These are phyloP conservation scores for Tribolium castaneum DNA, from an alignment of 1,140 invertebrate species.

Conservation along the genomic window DNA sequence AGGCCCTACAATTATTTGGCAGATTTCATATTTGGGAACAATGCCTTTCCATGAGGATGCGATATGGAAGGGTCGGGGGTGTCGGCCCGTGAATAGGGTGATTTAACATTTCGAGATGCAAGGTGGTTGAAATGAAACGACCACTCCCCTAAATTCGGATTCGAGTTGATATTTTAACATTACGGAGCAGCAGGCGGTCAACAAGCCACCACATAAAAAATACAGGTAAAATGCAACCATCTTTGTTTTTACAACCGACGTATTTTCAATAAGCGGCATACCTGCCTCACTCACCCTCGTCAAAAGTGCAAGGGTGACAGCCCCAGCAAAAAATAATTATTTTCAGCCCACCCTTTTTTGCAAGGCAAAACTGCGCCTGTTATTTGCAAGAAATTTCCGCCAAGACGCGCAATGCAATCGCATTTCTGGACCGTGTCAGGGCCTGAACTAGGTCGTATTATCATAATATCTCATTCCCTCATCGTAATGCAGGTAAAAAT, in stretches of 20 bases:
- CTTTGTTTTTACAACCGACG: conserved; percentile 22
- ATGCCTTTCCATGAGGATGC: conserved; percentile 30
- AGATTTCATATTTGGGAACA: conserved; percentile 47
- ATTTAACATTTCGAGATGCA: conserved; percentile 46
- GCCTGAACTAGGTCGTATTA: conserved; percentile 57
- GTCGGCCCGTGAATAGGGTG: conserved; percentile 24
- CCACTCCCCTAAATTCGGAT: conserved; percentile 44
- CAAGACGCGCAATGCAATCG: conserved; percentile 41
- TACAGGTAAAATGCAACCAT: conserved; percentile 38
- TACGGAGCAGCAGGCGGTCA: conserved; percentile 42
- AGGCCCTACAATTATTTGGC: conserved; percentile 44
- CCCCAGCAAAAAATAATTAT: no score
- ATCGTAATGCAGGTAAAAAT: conserved; percentile 51
- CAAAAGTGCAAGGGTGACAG: not conserved
- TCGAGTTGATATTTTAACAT: conserved; percentile 47
- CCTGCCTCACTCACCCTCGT: not conserved
- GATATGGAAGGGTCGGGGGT: conserved; percentile 29
- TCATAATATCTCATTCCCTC: conserved; percentile 54
- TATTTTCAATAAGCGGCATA: not conserved
- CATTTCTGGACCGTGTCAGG: conserved; percentile 47
- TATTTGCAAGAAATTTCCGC: no score
- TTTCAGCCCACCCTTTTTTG: not conserved
- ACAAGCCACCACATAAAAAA: conserved; percentile 40
- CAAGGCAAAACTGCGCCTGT: not conserved
- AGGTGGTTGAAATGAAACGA: conserved; percentile 44